Conservation (phyloP, 2,888 invertebrate genomes). For the Pollenia labialis region DNA sequence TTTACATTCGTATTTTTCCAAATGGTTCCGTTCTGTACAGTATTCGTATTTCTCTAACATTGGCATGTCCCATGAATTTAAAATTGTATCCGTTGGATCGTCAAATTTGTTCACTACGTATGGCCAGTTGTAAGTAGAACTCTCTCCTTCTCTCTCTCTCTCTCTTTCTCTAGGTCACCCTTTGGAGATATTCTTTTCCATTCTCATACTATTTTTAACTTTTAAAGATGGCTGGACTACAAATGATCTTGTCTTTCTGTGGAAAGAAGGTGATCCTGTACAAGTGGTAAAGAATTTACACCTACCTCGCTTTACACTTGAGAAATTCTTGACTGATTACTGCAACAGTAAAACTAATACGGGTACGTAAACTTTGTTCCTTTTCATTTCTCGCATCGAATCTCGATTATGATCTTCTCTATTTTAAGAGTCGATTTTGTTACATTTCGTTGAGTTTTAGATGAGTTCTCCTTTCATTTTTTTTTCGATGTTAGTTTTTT, state of each 20-base stretch:
- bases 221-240: slow-evolving; percentile 97
- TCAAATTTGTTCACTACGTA: slow-evolving; percentile 96
- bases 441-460: slow-evolving; percentile 4
- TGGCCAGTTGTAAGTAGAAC: slow-evolving; percentile 96
- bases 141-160: neutral
- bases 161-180: neutral
- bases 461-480: slow-evolving; percentile 2
- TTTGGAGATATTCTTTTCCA: neutral
- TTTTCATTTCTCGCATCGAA: neutral
- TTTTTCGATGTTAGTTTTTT: slow-evolving; percentile 58
- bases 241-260: slow-evolving; percentile 96
- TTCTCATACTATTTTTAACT: neutral
- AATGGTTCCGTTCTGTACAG: slow-evolving; percentile 98
- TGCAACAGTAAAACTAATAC: slow-evolving; percentile 99
- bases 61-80: slow-evolving; percentile 98
- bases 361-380: slow-evolving; percentile 86
- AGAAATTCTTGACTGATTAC: slow-evolving; percentile 97
- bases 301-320: slow-evolving; percentile 96
- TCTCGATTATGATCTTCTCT: neutral
- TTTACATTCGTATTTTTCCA: slow-evolving; percentile 97
- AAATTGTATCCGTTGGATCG: slow-evolving; percentile 98
- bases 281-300: slow-evolving; percentile 97
- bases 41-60: slow-evolving; percentile 97
- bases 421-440: slow-evolving; percentile 9
- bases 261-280: slow-evolving; percentile 98